phyloP scores from a whole-genome alignment of 2,888 invertebrate species.

The Meta bourneti region DNA sequence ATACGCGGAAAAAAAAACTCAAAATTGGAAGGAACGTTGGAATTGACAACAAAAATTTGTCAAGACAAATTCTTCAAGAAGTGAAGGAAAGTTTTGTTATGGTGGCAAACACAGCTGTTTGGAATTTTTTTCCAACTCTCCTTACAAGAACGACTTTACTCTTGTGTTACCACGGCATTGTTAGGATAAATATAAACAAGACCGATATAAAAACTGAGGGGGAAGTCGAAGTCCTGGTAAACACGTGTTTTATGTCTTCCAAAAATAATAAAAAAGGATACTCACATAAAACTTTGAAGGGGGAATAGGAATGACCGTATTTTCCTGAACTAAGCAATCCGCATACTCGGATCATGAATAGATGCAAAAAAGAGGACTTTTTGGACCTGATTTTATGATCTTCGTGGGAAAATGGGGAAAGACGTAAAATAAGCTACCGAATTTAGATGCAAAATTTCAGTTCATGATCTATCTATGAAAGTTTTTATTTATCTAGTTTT shows the following conservation, averaged over 20 bases:
- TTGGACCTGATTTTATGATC: conserved; percentile 31
- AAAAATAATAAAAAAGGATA: not conserved
- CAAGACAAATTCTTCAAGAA: not conserved
- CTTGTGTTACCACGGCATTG: conserved; percentile 50
- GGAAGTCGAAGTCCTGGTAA: conserved; percentile 49
- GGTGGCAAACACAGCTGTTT: conserved; percentile 39
- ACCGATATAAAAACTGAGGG: conserved; percentile 35
- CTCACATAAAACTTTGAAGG: conserved; percentile 23
- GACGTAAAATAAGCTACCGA: conserved; percentile 19
- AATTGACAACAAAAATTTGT: not conserved
- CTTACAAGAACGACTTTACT: conserved; percentile 42
- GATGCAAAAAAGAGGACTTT: conserved; percentile 43
- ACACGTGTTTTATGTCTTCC: conserved; percentile 69
- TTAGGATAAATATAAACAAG: conserved; percentile 54
- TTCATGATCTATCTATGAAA: conserved; percentile 52
- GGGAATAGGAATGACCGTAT: conserved; percentile 52
- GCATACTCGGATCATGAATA: conserved; percentile 41
- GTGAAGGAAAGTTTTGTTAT: conserved; percentile 9
- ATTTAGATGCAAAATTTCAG: conserved; percentile 46
- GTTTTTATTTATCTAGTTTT: conserved; percentile 11
- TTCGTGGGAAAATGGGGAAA: conserved; percentile 8
- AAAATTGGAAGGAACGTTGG: not conserved
- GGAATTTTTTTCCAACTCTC: conserved; percentile 13
- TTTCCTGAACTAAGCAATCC: conserved; percentile 32
- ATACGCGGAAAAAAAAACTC: not conserved